Percentiles rank a stretch among this genome's conserved stretches.
phyloP scores from a whole-genome alignment of 35 echinoderm and acorn worm genomes.

The Lytechinus pictus region DNA sequence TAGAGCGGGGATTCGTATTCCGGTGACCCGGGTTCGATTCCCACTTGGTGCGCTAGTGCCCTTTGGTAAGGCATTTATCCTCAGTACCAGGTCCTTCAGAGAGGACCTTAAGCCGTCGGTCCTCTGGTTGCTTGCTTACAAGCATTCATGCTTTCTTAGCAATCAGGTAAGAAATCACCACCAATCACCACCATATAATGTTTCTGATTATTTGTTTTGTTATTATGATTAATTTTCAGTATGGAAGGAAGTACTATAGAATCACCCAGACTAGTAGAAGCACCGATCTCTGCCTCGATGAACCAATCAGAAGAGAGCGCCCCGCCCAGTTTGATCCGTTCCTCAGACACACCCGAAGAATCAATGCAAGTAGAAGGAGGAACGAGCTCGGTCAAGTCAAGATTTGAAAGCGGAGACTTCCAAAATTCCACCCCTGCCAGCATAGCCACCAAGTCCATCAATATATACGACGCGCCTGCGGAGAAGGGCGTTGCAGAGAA shows the following conservation, averaged over 20 bases:
- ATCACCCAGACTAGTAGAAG: neutral
- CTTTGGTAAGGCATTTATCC: too few relatives aligned
- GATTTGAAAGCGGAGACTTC: constrained; percentile 69
- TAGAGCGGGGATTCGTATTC: too few relatives aligned
- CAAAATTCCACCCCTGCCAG: constrained; percentile 44
- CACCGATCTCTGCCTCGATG: neutral
- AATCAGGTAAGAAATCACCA: too few relatives aligned
- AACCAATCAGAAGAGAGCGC: constrained; percentile 64
- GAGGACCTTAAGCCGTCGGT: too few relatives aligned
- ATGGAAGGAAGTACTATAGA: constrained; percentile 30
- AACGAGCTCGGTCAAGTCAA: constrained; percentile 69
- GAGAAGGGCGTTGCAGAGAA: constrained; percentile 57
- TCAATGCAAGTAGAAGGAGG: constrained; percentile 60
- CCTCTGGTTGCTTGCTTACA: too few relatives aligned
- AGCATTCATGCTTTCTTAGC: too few relatives aligned
- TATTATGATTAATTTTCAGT: neutral
- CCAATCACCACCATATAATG: too few relatives aligned
- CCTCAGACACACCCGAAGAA: constrained; percentile 59
- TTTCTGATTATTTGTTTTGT: neutral
- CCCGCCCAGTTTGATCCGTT: constrained; percentile 74
- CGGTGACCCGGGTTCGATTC: too few relatives aligned
- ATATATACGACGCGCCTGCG: constrained; percentile 63
- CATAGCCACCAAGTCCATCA: constrained; percentile 43
- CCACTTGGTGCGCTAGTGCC: too few relatives aligned
- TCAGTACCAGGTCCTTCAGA: too few relatives aligned